Conservation (phyloP, 2,888 invertebrate species). For the Drosophila vallismaia region DNA sequence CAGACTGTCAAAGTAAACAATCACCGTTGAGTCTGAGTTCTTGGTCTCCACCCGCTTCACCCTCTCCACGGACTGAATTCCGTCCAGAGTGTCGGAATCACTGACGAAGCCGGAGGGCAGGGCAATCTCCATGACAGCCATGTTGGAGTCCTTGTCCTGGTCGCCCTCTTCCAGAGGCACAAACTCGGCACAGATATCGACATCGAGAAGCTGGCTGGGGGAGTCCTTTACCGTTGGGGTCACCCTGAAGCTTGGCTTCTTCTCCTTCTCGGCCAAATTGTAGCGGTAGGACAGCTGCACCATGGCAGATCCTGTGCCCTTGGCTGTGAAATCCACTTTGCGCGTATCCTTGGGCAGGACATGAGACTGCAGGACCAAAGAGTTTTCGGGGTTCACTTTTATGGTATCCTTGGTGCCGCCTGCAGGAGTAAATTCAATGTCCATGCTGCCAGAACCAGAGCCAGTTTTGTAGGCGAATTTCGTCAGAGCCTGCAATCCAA, state of each 20-base stretch:
- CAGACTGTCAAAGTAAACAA: conserved; percentile 90
- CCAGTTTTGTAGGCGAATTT: conserved; percentile 87
- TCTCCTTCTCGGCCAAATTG: conserved; percentile 93
- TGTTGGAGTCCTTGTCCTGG: conserved; percentile 88
- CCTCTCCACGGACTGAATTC: conserved; percentile 84
- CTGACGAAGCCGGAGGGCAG: conserved; percentile 96
- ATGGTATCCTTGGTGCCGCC: conserved; percentile 64
- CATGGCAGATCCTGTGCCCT: conserved; percentile 91
- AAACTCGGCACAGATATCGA: conserved; percentile 92
- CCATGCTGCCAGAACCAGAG: conserved; percentile 71
- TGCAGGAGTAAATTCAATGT: conserved; percentile 67
- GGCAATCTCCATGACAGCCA: conserved; percentile 95
- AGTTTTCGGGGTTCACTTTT: conserved; percentile 89
- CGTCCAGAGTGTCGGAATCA: conserved; percentile 89
- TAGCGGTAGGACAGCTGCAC: conserved; percentile 92
- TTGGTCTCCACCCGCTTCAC: conserved; percentile 87
- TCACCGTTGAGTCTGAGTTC: conserved; percentile 86
- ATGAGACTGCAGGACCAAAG: conserved; percentile 92
- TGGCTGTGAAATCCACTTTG: conserved; percentile 89
- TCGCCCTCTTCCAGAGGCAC: conserved; percentile 57
- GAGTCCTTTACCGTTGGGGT: conserved; percentile 94
- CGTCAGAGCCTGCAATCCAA: conserved; percentile 89
- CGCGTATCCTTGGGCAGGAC: conserved; percentile 85
- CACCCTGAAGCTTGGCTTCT: conserved; percentile 93
- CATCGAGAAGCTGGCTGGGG: conserved; percentile 90